Conservation (phyloP, 2,113 vertebrate species). For the Poeciliopsis retropinna region DNA sequence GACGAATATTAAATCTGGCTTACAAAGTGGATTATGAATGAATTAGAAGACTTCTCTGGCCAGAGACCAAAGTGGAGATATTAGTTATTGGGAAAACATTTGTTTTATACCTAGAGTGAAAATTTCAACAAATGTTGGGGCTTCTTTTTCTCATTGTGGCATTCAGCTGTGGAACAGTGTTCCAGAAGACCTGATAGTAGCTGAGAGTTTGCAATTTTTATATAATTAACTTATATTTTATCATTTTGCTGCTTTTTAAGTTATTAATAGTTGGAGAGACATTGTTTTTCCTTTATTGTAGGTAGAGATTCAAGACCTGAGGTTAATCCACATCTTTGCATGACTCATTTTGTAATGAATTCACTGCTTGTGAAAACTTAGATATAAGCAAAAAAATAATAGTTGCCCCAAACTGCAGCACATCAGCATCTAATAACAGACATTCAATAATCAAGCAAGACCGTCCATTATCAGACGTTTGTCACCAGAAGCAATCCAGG, state of each 20-base stretch:
- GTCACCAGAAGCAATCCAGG: conserved; percentile 21
- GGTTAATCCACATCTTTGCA: neutral
- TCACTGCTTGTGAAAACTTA: neutral
- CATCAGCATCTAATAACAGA: conserved; percentile 6
- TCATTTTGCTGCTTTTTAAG: neutral
- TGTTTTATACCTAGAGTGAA: too few species aligned
- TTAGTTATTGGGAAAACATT: too few species aligned
- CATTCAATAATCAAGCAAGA: conserved; percentile 7
- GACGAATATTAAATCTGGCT: too few species aligned
- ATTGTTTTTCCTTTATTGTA: neutral
- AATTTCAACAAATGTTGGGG: too few species aligned
- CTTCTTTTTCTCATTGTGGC: neutral
- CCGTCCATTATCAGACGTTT: conserved; percentile 31
- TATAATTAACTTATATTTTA: neutral
- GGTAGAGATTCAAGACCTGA: neutral
- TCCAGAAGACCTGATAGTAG: neutral
- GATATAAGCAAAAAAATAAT: neutral
- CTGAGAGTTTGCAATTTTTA: neutral
- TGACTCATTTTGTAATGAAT: neutral
- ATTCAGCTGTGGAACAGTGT: neutral
- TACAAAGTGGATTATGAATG: too few species aligned
- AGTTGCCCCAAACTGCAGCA: neutral
- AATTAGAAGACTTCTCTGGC: too few species aligned
- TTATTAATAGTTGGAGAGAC: too few species aligned
- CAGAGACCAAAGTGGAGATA: too few species aligned